A percentile compares a stretch with the other conserved stretches of the same genome.
These are phyloP conservation scores for Apeira syringaria DNA, from an alignment of 2,888 invertebrate genomes.

Conservation along the genomic window DNA sequence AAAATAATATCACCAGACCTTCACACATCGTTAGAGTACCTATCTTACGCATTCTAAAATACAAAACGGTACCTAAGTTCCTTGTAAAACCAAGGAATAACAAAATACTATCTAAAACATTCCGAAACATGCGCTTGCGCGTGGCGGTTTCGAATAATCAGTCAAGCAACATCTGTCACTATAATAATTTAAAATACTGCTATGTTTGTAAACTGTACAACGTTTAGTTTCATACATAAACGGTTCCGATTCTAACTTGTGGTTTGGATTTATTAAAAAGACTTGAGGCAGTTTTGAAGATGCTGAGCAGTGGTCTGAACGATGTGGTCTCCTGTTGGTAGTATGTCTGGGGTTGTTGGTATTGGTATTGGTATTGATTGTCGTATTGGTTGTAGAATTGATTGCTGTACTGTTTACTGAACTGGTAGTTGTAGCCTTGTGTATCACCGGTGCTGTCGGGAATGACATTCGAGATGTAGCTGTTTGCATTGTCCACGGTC, in stretches of 20 bases:
- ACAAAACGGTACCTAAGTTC: constrained; percentile 56
- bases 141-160: constrained; percentile 73
- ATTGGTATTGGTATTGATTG: constrained; percentile 64
- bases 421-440: constrained; percentile 63
- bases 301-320: constrained; percentile 72
- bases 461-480: constrained; percentile 80
- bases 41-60: constrained; percentile 41
- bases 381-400: constrained; percentile 64
- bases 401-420: constrained; percentile 50
- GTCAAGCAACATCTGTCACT: constrained; percentile 77
- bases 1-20: constrained; percentile 64
- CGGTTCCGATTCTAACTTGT: constrained; percentile 69
- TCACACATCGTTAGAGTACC: constrained; percentile 49
- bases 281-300: constrained; percentile 73
- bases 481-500: constrained; percentile 68
- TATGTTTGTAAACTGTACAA: constrained; percentile 38
- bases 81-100: constrained; percentile 83
- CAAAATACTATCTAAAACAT: constrained; percentile 65
- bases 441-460: constrained; percentile 77
- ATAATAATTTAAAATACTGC: constrained; percentile 72
- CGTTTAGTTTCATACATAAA: constrained; percentile 58
- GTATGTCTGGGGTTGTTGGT: constrained; percentile 54
- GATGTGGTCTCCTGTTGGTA: constrained; percentile 63
- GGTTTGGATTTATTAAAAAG: constrained; percentile 70
- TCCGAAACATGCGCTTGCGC: constrained; percentile 62